Base-by-base conservation (phyloP, 2,888 invertebrate genomes). In the Dyspetes luteomarginatus region DNA sequence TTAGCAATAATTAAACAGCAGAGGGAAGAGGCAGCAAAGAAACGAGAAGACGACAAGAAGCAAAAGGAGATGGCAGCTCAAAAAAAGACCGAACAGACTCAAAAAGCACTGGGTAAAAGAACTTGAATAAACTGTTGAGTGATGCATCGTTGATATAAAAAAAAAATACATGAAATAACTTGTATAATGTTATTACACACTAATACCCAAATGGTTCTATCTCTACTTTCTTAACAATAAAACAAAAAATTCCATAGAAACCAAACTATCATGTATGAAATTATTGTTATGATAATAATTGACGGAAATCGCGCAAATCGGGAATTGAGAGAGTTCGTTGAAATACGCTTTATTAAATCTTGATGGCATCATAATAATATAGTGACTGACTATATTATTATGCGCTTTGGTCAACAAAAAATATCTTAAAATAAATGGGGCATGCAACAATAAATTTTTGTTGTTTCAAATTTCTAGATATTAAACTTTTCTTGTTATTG, bases 1-100 rank as follows among this genome's bases (percentile, higher is more conserved):
- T 94, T 99, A 87, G 98, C 98, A 2, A 96, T 99, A 86, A 97
- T 99, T 86, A 95, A 97, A 80, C 98, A 98, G 91, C 98, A 99
- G 92, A 93, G 99, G 15, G 98, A 98, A 89, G 98, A 99, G 86
- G 98, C 98, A 0, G 97, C 98, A n/a, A 96, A 96, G 87, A 95
- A 96, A 88, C 94, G 98, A 62, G 98, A 98, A 89, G 95, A 95
- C 4, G 98, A 98, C 85, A 95, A 95, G 88, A 95, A 95, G 93
- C 94, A 93, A 82, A 94, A 93, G 88, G 95, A 95, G 88, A 92
- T 93, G 58, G 95, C 94, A 0, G 93, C 92, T 52, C 94, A 94
- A 88, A 93, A 93, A 65, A 95, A 95, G 88, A 93, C 93, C 5
- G 94, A 94, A 77, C 93, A 93, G 83, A 93, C 93, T 60, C 93